Evolutionary conservation across 2,888 invertebrate genomes (phyloP), one percentile per base, ranked within the genome.

Genomic region (Ochropleura leucogaster): DNA sequence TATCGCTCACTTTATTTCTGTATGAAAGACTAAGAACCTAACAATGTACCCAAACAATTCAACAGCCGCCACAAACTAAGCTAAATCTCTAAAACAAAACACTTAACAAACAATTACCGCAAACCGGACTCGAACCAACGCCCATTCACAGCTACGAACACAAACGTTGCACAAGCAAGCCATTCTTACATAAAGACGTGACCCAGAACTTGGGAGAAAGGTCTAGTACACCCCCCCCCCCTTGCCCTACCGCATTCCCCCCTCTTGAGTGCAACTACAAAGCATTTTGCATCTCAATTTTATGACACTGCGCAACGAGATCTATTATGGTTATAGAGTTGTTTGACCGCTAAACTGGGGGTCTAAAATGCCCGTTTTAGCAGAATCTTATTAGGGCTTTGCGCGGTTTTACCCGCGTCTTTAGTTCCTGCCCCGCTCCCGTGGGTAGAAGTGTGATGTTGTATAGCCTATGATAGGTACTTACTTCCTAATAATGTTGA

Each of bases 161-260:
- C 85, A 72, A 84, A 82, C 90, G 59, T 76, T 84, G 70, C 69
- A 85, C 85, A 85, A 89, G 89, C 91, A 85, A 88, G 86, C 84
- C 72, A 65, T 83, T 85, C 92, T 93, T 94, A 92, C 92, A 92
- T 94, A 93, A 93, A 93, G 89, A 71, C 85, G 81, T 94, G 96
- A 95, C 96, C 96, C 93, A 96, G 96, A 96, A 96, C 95, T 95
- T 95, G 94, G 87, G 95, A 96, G 96, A 96, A 96, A 96, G 95
- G 95, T 94, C 93, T 93, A 93, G 92, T 89, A 87, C 87, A 79
- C 74, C 76, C 79, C 80, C 79, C 69, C 62, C 44, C 47, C 30
- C 80, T 72, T 40, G 73, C 72, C 74, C 74, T 69, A 51, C 72
- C 57, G 12, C 55, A 65, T 47, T 75, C 79, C 8, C 74, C 80